Evolutionary conservation across 2,113 vertebrate species (phyloP), one percentile per base, ranked within the genome.

Genomic region (Ageneiosus marmoratus): DNA sequence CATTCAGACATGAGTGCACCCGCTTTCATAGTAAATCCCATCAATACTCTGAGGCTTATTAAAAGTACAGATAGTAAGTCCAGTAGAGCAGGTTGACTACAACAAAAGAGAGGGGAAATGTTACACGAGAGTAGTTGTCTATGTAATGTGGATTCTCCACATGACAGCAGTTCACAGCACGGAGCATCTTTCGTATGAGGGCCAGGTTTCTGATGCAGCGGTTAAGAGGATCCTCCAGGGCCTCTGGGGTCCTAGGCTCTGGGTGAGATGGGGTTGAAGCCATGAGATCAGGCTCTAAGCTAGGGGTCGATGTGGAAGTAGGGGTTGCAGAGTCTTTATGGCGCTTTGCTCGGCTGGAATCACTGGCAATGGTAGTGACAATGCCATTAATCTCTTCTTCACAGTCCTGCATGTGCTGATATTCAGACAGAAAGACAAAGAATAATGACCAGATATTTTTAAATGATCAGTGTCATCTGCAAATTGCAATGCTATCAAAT

Each of bases 61-160:
- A 97, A 65, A 97, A 96, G 93, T 96, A 97, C 88, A 97, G 91
- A 89, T 97, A 97, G 90, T 96, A 97, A 34, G 94, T 95, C 96
- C 96, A 97, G 87, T 97, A 97, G 90, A 97, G 93, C 78, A 97
- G 90, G 90, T 97, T 97, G 80, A 97, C 94, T 46, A 96, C 83
- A 84, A 97, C 92, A 82, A 97, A 97, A 15, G 95, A 96, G 65
- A 97, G 90, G 0, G 96, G 96, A 87, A 97, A 97, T 75, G 94
- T 94, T 89, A 96, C 90, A 81, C 96, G 93, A 73, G 96, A 96
- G 13, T 97, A 96, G 90, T 97, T 96, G 93, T 97, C 96, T 94
- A 97, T 97, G 92, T 96, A 95, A 87, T 97, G 95, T n/a, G 96
- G 96, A 88, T 97, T 97, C 90, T 96, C 91, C 84, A 97, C 91